Evolutionary conservation across 2,113 vertebrate genomes (phyloP), one percentile per base, ranked within the genome.

Genomic region (Chelonoidis abingdonii): DNA sequence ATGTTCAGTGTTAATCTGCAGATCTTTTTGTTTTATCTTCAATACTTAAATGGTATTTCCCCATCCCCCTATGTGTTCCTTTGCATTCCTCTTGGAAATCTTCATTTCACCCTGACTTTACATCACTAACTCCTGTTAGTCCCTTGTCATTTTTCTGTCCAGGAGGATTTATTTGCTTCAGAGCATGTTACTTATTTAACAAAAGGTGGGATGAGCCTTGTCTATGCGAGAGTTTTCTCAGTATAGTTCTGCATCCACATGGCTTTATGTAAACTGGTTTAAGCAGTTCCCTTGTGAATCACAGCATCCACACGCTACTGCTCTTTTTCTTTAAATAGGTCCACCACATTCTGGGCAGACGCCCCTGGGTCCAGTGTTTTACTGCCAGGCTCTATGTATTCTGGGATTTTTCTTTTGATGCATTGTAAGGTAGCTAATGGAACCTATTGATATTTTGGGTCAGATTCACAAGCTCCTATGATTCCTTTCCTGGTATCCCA

Each of bases 331-430:
- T 21, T 38, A 69, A 69, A 21, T 38, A 38, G 35, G 65, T 19
- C 9, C 65, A 38, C n/a, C 65, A n/a, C 69, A 25, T 24, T 92
- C 17, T 81, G 9, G 29, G 22, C 0, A 0, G 62, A 49, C 21
- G 0, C 31, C n/a, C 1, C 0, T 52, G 81, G 35, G 49, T 9
- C 17, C 78, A 69, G 65, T 81, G 13, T 69, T 29, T 78, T 62
- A 13, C 41, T 82, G 54, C 49, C 38, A 21, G 8, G 19, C 65
- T 38, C 35, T 72, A 5, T 72, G 17, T 69, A 69, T 69, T 69
- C 17, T n/a, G 65, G 35, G 65, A 69, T 69, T 69, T 69, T 38
- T 69, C 65, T 69, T 16, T 69, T 69, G 65, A 69, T n/a, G 16
- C 65, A 10, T 69, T 69, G 35, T 69, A 38, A 8, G 35, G n/a